Conservation (phyloP, 2,113 vertebrate genomes). For the Sapayoa aenigma region DNA sequence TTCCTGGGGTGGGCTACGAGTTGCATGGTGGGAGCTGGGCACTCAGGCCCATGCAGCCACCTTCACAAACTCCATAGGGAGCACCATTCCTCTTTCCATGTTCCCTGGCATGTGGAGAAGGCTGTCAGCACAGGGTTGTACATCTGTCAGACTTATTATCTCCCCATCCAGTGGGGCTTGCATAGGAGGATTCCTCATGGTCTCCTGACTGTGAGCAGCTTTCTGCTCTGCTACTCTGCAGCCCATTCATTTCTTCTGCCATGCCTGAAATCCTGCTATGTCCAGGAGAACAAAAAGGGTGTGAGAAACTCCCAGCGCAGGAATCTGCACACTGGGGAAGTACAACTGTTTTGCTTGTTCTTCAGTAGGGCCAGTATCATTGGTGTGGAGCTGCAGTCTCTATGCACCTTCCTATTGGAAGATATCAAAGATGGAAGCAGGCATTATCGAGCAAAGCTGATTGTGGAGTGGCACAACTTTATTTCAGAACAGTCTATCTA, state of each 20-base stretch:
- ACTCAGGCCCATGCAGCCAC: background rate
- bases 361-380: background rate
- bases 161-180: background rate
- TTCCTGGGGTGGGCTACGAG: background rate
- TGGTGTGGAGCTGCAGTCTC: background rate
- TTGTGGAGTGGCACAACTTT: background rate
- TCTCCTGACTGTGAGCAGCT: background rate
- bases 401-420: background rate
- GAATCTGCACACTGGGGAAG: background rate
- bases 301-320: background rate
- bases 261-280: background rate
- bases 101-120: background rate
- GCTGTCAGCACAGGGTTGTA: background rate
- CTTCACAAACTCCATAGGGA: background rate
- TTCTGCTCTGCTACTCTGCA: background rate
- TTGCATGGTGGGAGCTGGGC: background rate
- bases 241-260: background rate
- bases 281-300: background rate
- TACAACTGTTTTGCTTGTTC: background rate
- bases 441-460: background rate
- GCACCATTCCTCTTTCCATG: background rate
- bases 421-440: background rate
- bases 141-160: background rate
- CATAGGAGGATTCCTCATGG: constrained; percentile 17
- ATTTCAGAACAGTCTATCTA: background rate